phyloP scores from a whole-genome alignment of 2,113 vertebrate species.

The Steatornis caripensis region DNA sequence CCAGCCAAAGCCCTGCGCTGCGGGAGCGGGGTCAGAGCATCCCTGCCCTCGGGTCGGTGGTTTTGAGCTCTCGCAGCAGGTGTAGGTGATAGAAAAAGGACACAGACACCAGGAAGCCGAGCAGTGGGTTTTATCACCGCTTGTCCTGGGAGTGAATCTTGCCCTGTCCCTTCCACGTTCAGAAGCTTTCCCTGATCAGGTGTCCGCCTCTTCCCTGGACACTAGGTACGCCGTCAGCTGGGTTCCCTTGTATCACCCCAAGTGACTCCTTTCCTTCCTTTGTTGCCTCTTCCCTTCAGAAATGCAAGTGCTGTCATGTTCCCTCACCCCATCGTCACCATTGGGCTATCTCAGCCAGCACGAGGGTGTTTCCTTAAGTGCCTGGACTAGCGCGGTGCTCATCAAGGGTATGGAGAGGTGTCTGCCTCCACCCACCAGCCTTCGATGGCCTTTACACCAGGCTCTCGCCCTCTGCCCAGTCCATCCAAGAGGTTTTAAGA shows the following conservation, averaged over 20 bases:
- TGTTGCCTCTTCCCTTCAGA: neutral
- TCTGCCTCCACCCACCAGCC: neutral
- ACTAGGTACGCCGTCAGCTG: neutral
- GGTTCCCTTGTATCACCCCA: neutral
- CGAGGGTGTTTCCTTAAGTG: neutral
- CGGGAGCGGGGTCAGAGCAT: accelerated
- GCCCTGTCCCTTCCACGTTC: neutral
- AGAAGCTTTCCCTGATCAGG: neutral
- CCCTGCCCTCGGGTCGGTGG: neutral
- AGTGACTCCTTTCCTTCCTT: neutral
- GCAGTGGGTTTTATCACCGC: neutral
- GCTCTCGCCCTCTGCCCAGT: neutral
- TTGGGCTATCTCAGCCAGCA: neutral
- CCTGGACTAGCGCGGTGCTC: neutral
- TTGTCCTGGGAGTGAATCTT: neutral
- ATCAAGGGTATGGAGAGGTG: neutral
- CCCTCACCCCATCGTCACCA: neutral
- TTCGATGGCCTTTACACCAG: neutral
- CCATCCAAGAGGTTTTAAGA: neutral
- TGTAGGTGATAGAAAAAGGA: neutral
- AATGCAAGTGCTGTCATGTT: neutral
- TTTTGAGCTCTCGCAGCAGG: neutral
- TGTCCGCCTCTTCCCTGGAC: neutral
- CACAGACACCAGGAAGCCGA: neutral
- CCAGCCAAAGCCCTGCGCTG: neutral